Evolutionary conservation across 2,797 vertebrate genomes (phyloP).

Genomic region (Cynodonichthys magdalenae): DNA sequence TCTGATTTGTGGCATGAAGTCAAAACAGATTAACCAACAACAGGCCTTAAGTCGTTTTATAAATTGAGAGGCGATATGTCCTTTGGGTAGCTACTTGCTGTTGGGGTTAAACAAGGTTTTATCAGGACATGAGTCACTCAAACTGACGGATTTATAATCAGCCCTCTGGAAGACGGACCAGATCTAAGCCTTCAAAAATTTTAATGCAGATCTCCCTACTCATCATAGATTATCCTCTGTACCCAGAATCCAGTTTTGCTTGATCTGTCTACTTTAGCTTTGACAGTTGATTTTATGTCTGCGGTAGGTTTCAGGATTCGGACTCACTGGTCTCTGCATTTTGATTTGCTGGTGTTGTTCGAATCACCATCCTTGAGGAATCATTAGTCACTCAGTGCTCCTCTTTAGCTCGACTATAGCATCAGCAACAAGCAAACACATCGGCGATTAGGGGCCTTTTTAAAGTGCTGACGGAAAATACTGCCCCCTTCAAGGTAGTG

Average conservation of each 20-base stretch:
- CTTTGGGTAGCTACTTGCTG: conserved; percentile 58
- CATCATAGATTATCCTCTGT: conserved; percentile 48
- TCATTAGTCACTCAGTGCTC: conserved; percentile 77
- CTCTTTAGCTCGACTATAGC: conserved; percentile 54
- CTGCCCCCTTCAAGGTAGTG: conserved; percentile 21
- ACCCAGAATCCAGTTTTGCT: conserved; percentile 34
- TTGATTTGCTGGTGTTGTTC: conserved; percentile 63
- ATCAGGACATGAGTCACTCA: conserved; percentile 52
- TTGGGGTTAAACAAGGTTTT: conserved; percentile 58
- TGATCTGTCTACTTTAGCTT: conserved; percentile 37
- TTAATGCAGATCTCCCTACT: conserved; percentile 33
- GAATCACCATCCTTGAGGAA: conserved; percentile 56
- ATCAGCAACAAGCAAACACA: conserved; percentile 42
- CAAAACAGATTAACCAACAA: conserved; percentile 45
- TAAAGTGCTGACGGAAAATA: conserved; percentile 36
- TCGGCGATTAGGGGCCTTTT: conserved; percentile 33
- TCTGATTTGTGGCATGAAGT: conserved; percentile 36
- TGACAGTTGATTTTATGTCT: conserved; percentile 30
- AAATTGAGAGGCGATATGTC: conserved; percentile 59
- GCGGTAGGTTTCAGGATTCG: conserved; percentile 21
- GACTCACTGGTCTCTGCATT: conserved; percentile 44
- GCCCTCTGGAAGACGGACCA: conserved; percentile 43
- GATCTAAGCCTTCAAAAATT: conserved; percentile 61
- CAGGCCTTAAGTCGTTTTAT: conserved; percentile 11
- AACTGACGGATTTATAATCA: conserved; percentile 58